phyloP scores from a whole-genome alignment of 2,888 invertebrate species.

The Polymixis flavicincta region DNA sequence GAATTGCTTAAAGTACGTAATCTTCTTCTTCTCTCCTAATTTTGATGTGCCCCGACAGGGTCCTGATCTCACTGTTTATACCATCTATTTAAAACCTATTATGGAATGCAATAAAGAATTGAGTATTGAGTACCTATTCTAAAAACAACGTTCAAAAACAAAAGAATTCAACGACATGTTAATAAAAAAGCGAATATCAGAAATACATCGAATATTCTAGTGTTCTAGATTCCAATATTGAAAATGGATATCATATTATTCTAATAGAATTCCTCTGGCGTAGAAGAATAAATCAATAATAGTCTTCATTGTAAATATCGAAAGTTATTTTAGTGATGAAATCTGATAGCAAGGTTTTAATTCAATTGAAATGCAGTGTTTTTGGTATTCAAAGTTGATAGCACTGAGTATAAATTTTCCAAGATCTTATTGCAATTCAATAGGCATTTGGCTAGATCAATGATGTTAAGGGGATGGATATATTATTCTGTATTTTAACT shows the following conservation, averaged over 20 bases:
- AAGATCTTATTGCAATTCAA: constrained; percentile 34
- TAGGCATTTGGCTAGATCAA: not conserved
- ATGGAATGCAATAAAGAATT: too few relatives aligned
- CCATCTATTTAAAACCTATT: too few relatives aligned
- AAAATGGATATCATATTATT: constrained; percentile 28
- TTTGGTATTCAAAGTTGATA: constrained; percentile 42
- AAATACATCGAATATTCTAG: constrained; percentile 23
- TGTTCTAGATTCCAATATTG: constrained; percentile 27
- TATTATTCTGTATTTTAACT: too few relatives aligned
- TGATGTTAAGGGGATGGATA: constrained; percentile 6
- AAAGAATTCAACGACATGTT: constrained; percentile 14
- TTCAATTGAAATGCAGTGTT: constrained; percentile 5
- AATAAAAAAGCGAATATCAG: constrained; percentile 1
- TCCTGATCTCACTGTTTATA: too few relatives aligned
- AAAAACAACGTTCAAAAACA: not conserved
- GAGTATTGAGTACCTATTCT: too few relatives aligned
- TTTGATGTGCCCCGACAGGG: too few relatives aligned
- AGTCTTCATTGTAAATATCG: not conserved
- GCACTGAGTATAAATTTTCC: constrained; percentile 10
- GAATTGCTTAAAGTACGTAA: too few relatives aligned
- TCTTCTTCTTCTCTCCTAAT: too few relatives aligned
- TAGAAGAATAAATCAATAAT: constrained; percentile 22
- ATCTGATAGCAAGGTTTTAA: constrained; percentile 12
- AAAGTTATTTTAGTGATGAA: constrained; percentile 18
- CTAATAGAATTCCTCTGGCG: constrained; percentile 3